Conservation (phyloP, 2,113 vertebrate genomes). For the Lepus timidus region DNA sequence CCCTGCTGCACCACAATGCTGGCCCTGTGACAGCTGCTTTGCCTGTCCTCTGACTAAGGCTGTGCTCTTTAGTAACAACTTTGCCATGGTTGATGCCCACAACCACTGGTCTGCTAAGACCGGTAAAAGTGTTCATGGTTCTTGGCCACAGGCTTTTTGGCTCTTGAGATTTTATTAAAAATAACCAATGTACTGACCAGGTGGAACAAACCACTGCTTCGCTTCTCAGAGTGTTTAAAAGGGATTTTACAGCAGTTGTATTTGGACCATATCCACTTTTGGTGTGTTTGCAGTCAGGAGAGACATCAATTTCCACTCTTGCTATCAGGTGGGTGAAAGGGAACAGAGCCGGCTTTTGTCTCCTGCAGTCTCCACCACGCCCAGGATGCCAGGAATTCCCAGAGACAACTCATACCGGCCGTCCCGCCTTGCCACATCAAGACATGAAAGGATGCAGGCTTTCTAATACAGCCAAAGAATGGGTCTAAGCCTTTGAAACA, state of each 20-base stretch:
- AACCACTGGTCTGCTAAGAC: not conserved
- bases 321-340: not conserved
- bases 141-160: not conserved
- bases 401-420: not conserved
- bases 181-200: not conserved
- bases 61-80: not conserved
- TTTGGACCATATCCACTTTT: not conserved
- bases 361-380: not conserved
- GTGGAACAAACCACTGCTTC: not conserved
- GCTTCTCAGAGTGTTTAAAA: not conserved
- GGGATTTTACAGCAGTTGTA: not conserved
- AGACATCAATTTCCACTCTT: not conserved
- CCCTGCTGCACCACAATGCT: no score
- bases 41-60: not conserved
- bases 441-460: not conserved
- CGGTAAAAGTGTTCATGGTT: not conserved
- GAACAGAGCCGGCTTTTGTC: not conserved
- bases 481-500: not conserved
- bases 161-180: not conserved
- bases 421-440: not conserved
- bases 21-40: not conserved
- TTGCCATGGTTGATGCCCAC: not conserved
- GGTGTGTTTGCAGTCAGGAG: not conserved
- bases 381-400: not conserved
- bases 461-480: rapidly evolving